Evolutionary conservation across 2,888 invertebrate genomes (phyloP).

Genomic region (Leucoma salicis): DNA sequence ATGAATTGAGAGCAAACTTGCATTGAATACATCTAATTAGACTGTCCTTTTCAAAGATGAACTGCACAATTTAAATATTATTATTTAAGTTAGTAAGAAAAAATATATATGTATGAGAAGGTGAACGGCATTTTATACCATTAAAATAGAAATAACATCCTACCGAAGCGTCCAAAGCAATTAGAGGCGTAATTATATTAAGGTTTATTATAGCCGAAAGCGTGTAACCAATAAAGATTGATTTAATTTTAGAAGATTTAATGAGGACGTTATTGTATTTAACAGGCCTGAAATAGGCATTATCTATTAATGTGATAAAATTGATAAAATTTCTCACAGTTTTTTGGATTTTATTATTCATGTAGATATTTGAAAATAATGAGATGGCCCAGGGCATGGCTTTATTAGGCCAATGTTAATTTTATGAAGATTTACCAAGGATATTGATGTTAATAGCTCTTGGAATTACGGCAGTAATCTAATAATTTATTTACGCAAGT

Average conservation of each 20-base stretch:
- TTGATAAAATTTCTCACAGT: not conserved
- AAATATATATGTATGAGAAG: conserved; percentile 2
- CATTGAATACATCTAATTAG: not conserved
- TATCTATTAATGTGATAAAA: not conserved
- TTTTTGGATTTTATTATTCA: no score
- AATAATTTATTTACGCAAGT: not conserved
- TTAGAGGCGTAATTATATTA: conserved; percentile 4
- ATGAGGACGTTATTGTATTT: conserved; percentile 2
- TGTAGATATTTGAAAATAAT: no score
- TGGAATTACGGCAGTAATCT: not conserved
- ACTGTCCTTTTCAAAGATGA: not conserved
- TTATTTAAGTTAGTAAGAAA: not conserved
- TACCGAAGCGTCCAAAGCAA: no score
- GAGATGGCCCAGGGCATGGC: no score
- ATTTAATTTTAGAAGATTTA: conserved; percentile 5
- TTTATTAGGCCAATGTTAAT: not conserved
- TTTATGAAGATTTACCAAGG: not conserved
- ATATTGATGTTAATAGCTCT: not conserved
- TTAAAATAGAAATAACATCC: no score
- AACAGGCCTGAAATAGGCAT: not conserved
- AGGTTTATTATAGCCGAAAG: conserved; percentile 10
- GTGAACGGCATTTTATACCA: not conserved
- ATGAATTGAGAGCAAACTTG: conserved; percentile 3
- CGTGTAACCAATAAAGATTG: not conserved
- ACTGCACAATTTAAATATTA: not conserved